Percentiles rank a stretch among this genome's conserved stretches.
Evolutionary conservation across 1,140 invertebrate species (phyloP).

Genomic region (Caerostris darwini): DNA sequence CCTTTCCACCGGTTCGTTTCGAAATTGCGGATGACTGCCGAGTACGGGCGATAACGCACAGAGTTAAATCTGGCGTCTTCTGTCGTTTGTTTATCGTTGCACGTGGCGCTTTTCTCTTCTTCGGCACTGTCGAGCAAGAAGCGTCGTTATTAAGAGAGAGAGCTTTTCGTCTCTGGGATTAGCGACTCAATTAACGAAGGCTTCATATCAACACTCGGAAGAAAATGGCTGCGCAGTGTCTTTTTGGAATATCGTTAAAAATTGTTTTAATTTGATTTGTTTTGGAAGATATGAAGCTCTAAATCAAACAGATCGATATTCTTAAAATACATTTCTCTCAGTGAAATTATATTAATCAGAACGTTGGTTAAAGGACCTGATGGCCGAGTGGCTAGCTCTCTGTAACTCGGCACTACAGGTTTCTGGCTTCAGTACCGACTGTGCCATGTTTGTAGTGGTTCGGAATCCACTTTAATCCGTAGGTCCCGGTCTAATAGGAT

Average conservation of each 20-base stretch:
- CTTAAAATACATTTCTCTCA: too few relatives aligned
- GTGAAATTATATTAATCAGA: too few relatives aligned
- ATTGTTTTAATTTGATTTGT: too few relatives aligned
- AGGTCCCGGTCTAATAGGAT: too few relatives aligned
- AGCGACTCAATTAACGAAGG: neutral
- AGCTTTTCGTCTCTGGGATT: neutral
- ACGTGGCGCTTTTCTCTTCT: neutral
- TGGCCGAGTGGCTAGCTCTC: too few relatives aligned
- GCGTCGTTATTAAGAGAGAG: neutral
- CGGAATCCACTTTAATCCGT: too few relatives aligned
- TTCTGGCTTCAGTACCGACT: too few relatives aligned
- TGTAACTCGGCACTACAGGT: too few relatives aligned
- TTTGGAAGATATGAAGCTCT: too few relatives aligned
- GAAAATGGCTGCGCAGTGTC: neutral
- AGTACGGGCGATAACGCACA: neutral
- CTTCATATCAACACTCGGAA: neutral
- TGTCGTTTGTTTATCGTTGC: neutral
- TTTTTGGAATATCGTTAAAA: neutral
- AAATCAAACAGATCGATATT: too few relatives aligned
- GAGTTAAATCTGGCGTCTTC: neutral
- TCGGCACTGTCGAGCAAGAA: neutral
- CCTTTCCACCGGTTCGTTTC: neutral
- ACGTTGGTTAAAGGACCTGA: too few relatives aligned
- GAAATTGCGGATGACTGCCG: neutral
- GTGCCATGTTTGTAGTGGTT: too few relatives aligned